Percentiles rank a stretch among this genome's conserved stretches.
Evolutionary conservation across 2,888 invertebrate genomes (phyloP).

Genomic region (Pachycephus smyrnensis): DNA sequence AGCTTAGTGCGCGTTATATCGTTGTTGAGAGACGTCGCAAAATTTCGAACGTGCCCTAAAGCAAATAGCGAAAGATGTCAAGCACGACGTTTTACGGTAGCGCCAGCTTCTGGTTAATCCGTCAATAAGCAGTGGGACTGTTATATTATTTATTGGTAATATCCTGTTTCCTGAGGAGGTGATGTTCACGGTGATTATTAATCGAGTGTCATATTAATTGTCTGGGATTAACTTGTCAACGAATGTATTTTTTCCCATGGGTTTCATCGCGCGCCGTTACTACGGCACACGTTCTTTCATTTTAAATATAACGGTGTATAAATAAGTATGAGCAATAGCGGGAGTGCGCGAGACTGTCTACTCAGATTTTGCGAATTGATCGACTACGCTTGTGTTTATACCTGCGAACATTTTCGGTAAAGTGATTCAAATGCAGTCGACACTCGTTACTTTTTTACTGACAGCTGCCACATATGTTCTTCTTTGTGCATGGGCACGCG

Average conservation of each 20-base stretch:
- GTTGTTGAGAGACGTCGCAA: not conserved
- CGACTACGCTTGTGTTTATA: conserved; percentile 25
- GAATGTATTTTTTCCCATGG: not conserved
- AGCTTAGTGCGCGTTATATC: not conserved
- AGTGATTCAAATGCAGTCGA: conserved; percentile 45
- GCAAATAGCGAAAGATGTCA: conserved; percentile 36
- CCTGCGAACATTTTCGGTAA: conserved; percentile 11
- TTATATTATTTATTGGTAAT: conserved; percentile 3
- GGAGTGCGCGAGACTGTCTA: conserved; percentile 60
- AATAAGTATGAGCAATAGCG: conserved; percentile 68
- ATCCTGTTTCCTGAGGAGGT: not conserved
- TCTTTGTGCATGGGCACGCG: conserved; percentile 52
- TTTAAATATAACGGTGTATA: conserved; percentile 68
- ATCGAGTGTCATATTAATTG: not conserved
- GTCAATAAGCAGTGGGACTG: conserved; percentile 19
- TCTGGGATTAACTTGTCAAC: not conserved
- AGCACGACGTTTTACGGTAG: conserved; percentile 46
- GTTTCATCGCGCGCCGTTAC: conserved; percentile 1
- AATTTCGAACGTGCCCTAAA: conserved; percentile 1
- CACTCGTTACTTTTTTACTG: conserved; percentile 40
- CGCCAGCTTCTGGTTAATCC: conserved; percentile 46
- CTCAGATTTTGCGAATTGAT: conserved; percentile 47
- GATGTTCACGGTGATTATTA: not conserved
- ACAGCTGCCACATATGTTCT: conserved; percentile 48
- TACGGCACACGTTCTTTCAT: conserved; percentile 54